Percentiles rank a stretch among this genome's conserved stretches.
phyloP scores from a whole-genome alignment of 2,113 vertebrate genomes.

The Potamarius usumacintae region DNA sequence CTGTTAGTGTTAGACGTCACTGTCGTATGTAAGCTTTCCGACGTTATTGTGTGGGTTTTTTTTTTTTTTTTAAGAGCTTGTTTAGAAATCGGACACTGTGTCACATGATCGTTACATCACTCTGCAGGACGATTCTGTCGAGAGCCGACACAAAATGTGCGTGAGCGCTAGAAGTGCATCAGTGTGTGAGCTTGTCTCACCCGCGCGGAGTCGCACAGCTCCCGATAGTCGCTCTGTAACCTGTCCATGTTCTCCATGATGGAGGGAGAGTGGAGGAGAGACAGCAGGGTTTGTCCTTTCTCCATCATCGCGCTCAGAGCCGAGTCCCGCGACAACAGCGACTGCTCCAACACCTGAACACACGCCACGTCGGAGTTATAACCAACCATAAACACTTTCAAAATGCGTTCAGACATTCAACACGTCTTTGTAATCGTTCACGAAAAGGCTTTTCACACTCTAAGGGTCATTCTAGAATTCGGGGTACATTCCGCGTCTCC shows the following conservation, averaged over 20 bases:
- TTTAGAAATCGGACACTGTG: neutral
- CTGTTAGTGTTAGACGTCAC: no score
- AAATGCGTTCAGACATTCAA: neutral
- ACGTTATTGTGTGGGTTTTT: no score
- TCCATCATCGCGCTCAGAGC: constrained; percentile 85
- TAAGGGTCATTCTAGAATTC: no score
- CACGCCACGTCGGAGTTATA: neutral
- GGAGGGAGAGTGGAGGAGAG: constrained; percentile 77
- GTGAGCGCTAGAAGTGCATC: no score
- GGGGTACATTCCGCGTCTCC: no score
- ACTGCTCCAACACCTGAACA: constrained; percentile 85
- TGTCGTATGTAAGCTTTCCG: neutral
- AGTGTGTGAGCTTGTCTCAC: constrained; percentile 64
- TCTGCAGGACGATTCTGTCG: no score
- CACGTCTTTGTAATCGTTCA: neutral
- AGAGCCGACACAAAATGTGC: no score
- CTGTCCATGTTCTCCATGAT: constrained; percentile 80
- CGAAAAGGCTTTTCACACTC: neutral
- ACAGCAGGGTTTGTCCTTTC: constrained; percentile 85
- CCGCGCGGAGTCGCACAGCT: constrained; percentile 76
- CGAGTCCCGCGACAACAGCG: constrained; percentile 84
- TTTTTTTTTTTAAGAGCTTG: no score
- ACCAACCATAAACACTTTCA: neutral
- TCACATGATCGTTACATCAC: neutral
- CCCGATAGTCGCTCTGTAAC: constrained; percentile 81